These are phyloP conservation scores for Sebastes minor DNA, from an alignment of 2,797 vertebrate genomes.

Conservation along the genomic window DNA sequence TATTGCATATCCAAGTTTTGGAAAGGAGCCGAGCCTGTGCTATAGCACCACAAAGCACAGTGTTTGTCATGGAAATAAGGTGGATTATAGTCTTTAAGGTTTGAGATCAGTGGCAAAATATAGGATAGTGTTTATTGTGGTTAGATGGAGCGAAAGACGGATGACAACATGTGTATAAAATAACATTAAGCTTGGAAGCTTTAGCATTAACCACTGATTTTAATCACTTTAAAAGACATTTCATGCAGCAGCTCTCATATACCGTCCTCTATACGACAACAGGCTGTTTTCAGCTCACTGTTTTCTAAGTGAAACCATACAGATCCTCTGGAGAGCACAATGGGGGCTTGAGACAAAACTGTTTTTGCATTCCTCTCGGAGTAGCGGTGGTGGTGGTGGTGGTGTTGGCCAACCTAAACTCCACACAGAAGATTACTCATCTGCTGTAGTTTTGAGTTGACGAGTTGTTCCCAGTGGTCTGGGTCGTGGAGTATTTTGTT, in stretches of 20 bases:
- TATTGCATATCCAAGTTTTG: constrained; percentile 74
- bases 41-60: constrained; percentile 72
- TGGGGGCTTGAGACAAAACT: constrained; percentile 53
- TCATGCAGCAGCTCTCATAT: constrained; percentile 21
- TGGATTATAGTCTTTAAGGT: constrained; percentile 79
- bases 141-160: constrained; percentile 48
- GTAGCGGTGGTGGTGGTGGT: constrained; percentile 60
- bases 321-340: constrained; percentile 60
- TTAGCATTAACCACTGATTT: constrained; percentile 54
- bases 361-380: constrained; percentile 69
- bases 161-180: constrained; percentile 58
- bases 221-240: constrained; percentile 44
- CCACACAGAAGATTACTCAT: constrained; percentile 70
- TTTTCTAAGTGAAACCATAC: constrained; percentile 70
- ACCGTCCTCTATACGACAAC: constrained; percentile 28
- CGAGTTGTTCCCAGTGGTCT: constrained; percentile 79
- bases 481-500: constrained; percentile 73
- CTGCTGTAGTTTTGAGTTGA: constrained; percentile 68
- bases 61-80: constrained; percentile 80
- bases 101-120: constrained; percentile 75
- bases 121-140: constrained; percentile 71
- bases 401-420: constrained; percentile 71
- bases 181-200: constrained; percentile 50
- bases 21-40: constrained; percentile 65
- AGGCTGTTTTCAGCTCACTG: constrained; percentile 43